These are phyloP conservation scores for Elephantulus edwardii DNA, from an alignment of 2,113 vertebrate species.

Conservation along the genomic window DNA sequence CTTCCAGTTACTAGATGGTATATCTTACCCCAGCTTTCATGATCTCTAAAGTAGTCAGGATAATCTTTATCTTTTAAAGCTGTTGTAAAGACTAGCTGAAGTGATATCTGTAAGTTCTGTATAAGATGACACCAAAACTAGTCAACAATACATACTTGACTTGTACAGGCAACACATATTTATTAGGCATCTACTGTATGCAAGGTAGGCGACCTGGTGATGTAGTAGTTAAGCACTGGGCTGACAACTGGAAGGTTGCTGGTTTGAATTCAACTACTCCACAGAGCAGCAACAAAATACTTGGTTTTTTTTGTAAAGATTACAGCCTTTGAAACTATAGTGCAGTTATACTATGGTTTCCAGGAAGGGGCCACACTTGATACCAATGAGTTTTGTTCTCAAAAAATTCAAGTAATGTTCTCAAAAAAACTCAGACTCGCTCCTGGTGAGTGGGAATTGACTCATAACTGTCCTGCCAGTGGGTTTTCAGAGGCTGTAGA, in stretches of 20 bases:
- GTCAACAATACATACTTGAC: background rate
- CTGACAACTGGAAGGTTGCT: background rate
- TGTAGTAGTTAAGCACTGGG: background rate
- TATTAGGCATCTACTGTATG: background rate
- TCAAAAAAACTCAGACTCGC: no score
- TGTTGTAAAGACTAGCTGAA: constrained; percentile 20
- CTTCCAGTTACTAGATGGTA: background rate
- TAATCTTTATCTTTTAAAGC: background rate
- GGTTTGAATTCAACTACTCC: background rate
- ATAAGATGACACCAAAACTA: background rate
- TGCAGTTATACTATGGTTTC: no score
- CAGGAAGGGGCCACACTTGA: no score
- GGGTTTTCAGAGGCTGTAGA: no score
- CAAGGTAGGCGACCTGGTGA: background rate
- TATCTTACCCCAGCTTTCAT: background rate
- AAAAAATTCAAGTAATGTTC: no score
- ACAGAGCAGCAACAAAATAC: no score
- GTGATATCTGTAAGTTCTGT: background rate
- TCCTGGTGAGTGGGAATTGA: no score
- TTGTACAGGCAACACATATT: constrained; percentile 1
- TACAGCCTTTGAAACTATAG: no score
- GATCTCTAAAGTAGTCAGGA: background rate
- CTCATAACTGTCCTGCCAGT: no score
- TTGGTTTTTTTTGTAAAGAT: background rate
- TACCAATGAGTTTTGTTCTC: no score